Percentiles rank a stretch among this genome's conserved stretches.
Evolutionary conservation across 2,113 vertebrate genomes (phyloP).

Genomic region (Phylloscopus trochilus): DNA sequence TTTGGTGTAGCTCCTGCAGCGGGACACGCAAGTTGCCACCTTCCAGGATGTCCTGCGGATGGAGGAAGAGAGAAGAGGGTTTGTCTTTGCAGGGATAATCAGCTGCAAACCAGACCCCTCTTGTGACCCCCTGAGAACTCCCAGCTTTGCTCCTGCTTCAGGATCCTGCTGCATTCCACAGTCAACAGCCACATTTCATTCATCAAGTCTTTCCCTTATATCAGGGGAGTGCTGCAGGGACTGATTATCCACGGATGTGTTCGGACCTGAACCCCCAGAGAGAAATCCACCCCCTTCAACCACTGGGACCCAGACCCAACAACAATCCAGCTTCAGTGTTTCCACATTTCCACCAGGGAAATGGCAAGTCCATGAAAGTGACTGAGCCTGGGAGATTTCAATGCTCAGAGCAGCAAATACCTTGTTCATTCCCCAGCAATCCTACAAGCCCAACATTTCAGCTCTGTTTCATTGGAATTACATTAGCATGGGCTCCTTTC

Average conservation of each 20-base stretch:
- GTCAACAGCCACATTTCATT: accelerated
- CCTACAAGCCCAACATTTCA: not conserved
- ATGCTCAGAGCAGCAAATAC: not conserved
- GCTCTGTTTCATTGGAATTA: not conserved
- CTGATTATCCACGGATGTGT: not conserved
- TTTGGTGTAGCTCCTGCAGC: constrained; percentile 96
- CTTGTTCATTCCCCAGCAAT: not conserved
- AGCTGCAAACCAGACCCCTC: accelerated
- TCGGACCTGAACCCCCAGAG: not conserved
- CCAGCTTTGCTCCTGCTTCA: not conserved
- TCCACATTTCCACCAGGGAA: not conserved
- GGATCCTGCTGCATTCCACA: not conserved
- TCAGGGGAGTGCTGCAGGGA: not conserved
- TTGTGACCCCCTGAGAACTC: not conserved
- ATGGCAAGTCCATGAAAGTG: not conserved
- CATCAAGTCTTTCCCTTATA: not conserved
- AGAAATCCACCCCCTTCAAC: accelerated
- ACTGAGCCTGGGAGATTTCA: not conserved
- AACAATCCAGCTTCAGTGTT: not conserved
- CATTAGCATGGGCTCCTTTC: accelerated
- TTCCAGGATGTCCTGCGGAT: constrained; percentile 88
- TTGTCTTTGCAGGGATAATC: not conserved
- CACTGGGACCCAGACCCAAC: not conserved
- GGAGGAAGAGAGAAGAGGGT: not conserved
- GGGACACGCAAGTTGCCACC: constrained; percentile 89